Evolutionary conservation across 2,888 invertebrate species (phyloP).

Genomic region (Ophion costatus): DNA sequence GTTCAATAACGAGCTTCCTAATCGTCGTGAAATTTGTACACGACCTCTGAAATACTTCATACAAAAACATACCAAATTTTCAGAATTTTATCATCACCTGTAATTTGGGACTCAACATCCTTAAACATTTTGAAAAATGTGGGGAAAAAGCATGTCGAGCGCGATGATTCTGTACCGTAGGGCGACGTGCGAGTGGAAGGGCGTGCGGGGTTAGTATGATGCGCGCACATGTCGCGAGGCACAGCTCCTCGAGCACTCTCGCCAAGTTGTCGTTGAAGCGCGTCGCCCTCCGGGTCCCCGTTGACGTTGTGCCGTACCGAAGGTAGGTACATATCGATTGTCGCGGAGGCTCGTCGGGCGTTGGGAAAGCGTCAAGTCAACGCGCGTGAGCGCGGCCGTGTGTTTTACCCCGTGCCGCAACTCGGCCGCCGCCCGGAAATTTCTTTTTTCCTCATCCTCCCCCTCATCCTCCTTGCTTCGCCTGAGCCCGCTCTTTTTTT

Average conservation of each 20-base stretch:
- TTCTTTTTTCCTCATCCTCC: neutral
- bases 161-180: neutral
- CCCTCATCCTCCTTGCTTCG: neutral
- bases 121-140: constrained; percentile 37
- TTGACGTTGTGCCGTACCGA: constrained; percentile 63
- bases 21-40: no score
- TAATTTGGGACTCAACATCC: no score
- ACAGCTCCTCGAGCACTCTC: constrained; percentile 31
- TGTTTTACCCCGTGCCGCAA: constrained; percentile 42
- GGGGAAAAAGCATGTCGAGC: neutral
- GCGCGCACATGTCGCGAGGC: constrained; percentile 49
- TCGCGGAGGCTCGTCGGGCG: constrained; percentile 61
- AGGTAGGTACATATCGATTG: constrained; percentile 67
- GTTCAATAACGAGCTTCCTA: no score
- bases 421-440: constrained; percentile 40
- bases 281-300: constrained; percentile 57
- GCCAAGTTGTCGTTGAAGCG: constrained; percentile 60
- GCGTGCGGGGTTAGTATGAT: constrained; percentile 2
- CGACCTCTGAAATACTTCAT: no score
- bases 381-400: constrained; percentile 59
- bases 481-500: neutral
- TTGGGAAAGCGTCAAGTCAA: constrained; percentile 64
- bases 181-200: neutral
- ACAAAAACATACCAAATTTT: no score
- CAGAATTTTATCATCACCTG: no score